Base-by-base conservation (phyloP, 2,888 invertebrate genomes). In the Isoperla grammatica region DNA sequence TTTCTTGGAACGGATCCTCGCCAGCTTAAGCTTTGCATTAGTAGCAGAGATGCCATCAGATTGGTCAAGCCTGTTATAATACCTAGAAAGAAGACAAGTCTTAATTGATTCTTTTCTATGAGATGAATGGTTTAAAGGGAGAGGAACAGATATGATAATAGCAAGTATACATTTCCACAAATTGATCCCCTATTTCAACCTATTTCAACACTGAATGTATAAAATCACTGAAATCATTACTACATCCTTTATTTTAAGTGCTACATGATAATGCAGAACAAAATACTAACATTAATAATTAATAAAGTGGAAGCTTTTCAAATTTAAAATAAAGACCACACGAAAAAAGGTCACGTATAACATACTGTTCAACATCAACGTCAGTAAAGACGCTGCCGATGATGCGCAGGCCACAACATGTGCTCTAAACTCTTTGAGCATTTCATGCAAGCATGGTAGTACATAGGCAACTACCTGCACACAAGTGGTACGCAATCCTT, bases 81-180 rank as follows among this genome's bases (percentile, higher is more conserved):
- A 62, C 62, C 62, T 62, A 60, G 62, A 62, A 62, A 62, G 60
- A 62, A 62, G 62, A 62, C 59, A 62, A 62, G 55, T 42, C 17
- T 19, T 17, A 13, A 6, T 19, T 40, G 43, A 42, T 53, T 37
- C 53, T 39, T 15, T 53, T 53, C 15, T 29, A 39, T 6, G 50
- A 37, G 39, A 11, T n/a, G 15, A 6, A 9, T 49, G 8, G 8
- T 45, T 15, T 12, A 4, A 20, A 15, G 17, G 13, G 5, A 43
- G 17, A 43, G 17, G 15, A 43, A 15, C 43, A 43, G 17, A 13
- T 6, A 43, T 29, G 29, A 3, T 43, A 9, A 9, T 6, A 6
- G 15, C 4, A 43, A 13, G 43, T 15, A 43, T 43, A 45, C 8
- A 45, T 45, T 45, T n/a, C 17, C 9, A 22, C 17, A 13, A 13